Evolutionary conservation across 2,113 vertebrate species (phyloP).

Genomic region (Spea bombifrons): DNA sequence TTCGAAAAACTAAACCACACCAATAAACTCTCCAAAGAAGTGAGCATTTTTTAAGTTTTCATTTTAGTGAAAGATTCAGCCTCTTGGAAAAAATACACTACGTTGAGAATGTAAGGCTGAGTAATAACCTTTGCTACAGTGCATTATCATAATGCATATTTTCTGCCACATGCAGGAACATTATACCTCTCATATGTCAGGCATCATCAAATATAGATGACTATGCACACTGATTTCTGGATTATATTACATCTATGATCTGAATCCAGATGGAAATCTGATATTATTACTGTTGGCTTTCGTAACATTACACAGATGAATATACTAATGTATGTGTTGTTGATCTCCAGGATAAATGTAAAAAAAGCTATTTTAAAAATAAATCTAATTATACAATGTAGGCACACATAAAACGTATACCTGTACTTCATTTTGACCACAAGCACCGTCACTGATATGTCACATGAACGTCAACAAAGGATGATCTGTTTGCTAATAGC

Average conservation of each 20-base stretch:
- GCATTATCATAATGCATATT: constrained; percentile 1
- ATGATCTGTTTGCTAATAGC: too few relatives aligned
- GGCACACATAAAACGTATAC: too few relatives aligned
- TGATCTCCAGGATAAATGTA: constrained; percentile 17
- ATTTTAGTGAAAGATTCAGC: background rate
- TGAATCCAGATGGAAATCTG: constrained; percentile 29
- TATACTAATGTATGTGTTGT: background rate
- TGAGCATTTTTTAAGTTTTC: background rate
- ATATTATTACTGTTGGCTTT: constrained; percentile 18
- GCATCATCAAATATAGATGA: constrained; percentile 42
- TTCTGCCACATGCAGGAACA: constrained; percentile 20
- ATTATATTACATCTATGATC: constrained; percentile 26
- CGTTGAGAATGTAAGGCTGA: background rate
- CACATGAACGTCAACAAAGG: too few relatives aligned
- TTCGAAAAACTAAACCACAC: background rate
- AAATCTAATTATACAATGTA: too few relatives aligned
- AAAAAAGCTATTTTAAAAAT: background rate
- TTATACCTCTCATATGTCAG: background rate
- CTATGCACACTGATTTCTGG: constrained; percentile 37
- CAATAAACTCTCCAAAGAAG: background rate
- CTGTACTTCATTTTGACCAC: too few relatives aligned
- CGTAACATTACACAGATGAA: constrained; percentile 10
- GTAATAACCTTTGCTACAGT: background rate
- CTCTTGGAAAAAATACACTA: background rate
- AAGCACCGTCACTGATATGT: too few relatives aligned